phyloP scores from a whole-genome alignment of 35 echinoderm and acorn worm genomes.

The Apostichopus californicus region DNA sequence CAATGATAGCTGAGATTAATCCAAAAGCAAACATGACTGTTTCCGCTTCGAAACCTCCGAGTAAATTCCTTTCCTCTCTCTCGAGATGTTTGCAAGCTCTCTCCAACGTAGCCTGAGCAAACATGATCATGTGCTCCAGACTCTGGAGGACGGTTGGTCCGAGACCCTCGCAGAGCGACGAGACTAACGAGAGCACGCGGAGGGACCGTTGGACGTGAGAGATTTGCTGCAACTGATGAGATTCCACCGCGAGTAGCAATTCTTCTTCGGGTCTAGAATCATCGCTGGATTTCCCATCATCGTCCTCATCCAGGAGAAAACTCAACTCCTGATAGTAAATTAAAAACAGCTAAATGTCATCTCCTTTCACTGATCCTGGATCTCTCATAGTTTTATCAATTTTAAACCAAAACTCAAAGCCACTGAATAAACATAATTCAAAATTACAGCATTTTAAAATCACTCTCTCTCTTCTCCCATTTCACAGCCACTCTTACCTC shows the following conservation, averaged over 20 bases:
- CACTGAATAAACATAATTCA: too few relatives aligned
- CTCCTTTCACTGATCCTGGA: too few relatives aligned
- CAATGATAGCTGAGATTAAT: conserved; percentile 64
- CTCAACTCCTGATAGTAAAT: conserved; percentile 58
- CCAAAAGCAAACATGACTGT: conserved; percentile 77
- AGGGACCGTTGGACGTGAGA: conserved; percentile 60
- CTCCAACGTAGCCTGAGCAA: conserved; percentile 76
- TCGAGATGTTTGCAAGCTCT: conserved; percentile 64
- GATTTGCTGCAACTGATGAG: conserved; percentile 26
- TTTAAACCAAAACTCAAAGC: too few relatives aligned
- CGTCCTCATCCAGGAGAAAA: conserved; percentile 12
- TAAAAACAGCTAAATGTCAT: background rate
- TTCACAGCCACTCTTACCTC: too few relatives aligned
- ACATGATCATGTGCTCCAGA: conserved; percentile 74
- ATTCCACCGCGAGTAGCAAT: conserved; percentile 60
- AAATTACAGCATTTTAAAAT: too few relatives aligned
- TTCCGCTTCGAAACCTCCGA: conserved; percentile 74
- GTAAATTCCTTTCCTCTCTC: conserved; percentile 30
- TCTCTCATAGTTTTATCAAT: too few relatives aligned
- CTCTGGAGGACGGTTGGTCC: conserved; percentile 78
- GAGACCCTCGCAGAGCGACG: conserved; percentile 66
- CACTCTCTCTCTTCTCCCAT: too few relatives aligned
- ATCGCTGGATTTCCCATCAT: background rate
- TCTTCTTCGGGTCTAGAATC: background rate
- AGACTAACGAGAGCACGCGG: conserved; percentile 65